Evolutionary conservation across 2,113 vertebrate species (phyloP).

Genomic region (Campylomormyrus numenius): DNA sequence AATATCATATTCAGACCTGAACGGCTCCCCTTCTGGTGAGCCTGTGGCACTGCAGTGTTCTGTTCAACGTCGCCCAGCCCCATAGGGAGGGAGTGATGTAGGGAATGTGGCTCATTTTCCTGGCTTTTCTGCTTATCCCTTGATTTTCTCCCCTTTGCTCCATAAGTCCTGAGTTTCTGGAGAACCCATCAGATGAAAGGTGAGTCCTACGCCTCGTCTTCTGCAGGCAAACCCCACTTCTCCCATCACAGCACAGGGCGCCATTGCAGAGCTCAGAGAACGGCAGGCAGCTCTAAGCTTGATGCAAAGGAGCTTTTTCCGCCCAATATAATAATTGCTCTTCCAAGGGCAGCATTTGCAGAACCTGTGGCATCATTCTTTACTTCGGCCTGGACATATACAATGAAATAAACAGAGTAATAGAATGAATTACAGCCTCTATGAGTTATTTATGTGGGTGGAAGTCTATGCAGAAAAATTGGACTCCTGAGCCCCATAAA

Average conservation of each 20-base stretch:
- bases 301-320: not conserved
- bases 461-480: not conserved
- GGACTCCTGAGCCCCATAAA: not conserved
- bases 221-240: conserved; percentile 28
- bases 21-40: not conserved
- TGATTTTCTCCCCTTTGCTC: conserved; percentile 78
- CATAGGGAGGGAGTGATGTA: not conserved
- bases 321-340: not conserved
- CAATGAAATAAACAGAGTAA: not conserved
- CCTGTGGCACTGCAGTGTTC: not conserved
- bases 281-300: not conserved
- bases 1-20: not conserved
- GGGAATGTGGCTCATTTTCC: conserved; percentile 1
- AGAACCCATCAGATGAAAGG: conserved; percentile 76
- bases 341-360: not conserved
- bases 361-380: not conserved
- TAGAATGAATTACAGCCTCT: not conserved
- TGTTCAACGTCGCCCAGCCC: not conserved
- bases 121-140: conserved; percentile 69
- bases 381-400: not conserved
- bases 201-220: conserved; percentile 62
- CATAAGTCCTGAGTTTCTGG: conserved; percentile 79
- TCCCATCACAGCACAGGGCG: conserved; percentile 12
- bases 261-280: not conserved
- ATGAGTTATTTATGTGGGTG: not conserved